A percentile compares a stretch with the other conserved stretches of the same genome.
Conservation (phyloP, 2,888 invertebrate species). For the Trissonchulus latispiculum region DNA sequence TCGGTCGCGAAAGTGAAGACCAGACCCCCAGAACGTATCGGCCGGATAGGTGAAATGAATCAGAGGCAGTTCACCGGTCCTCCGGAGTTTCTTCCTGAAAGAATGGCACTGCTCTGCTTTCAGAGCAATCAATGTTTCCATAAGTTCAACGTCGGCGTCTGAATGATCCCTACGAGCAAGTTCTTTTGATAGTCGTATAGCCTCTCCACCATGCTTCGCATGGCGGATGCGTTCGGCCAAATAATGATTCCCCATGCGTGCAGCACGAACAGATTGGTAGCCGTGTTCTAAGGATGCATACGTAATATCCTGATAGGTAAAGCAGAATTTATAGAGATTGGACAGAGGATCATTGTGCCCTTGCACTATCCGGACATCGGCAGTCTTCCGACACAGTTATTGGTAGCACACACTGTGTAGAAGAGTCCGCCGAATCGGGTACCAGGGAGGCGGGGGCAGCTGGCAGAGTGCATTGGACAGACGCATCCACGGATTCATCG, state of each 20-base stretch:
- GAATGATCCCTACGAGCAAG: neutral
- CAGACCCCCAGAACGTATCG: neutral
- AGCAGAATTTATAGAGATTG: neutral
- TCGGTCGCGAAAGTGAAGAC: neutral
- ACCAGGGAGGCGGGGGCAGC: too few relatives aligned
- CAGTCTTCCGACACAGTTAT: too few relatives aligned
- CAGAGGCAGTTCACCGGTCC: neutral
- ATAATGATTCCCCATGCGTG: neutral
- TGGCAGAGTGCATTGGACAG: too few relatives aligned
- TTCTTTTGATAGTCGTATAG: neutral
- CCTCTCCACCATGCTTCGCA: neutral
- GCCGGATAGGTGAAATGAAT: neutral
- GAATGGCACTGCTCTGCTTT: neutral
- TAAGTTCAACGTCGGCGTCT: neutral
- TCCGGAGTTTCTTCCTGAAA: neutral
- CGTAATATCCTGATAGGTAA: neutral
- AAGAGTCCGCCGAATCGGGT: too few relatives aligned
- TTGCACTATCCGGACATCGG: neutral
- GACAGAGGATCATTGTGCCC: neutral
- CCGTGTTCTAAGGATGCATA: neutral
- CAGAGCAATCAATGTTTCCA: neutral
- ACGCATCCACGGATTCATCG: too few relatives aligned
- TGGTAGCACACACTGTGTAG: too few relatives aligned
- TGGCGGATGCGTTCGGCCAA: neutral
- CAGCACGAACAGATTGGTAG: neutral